These are phyloP conservation scores for Parazoanthus atlanticus DNA, from an alignment of 92 coral and sea anemone species.

Conservation along the genomic window DNA sequence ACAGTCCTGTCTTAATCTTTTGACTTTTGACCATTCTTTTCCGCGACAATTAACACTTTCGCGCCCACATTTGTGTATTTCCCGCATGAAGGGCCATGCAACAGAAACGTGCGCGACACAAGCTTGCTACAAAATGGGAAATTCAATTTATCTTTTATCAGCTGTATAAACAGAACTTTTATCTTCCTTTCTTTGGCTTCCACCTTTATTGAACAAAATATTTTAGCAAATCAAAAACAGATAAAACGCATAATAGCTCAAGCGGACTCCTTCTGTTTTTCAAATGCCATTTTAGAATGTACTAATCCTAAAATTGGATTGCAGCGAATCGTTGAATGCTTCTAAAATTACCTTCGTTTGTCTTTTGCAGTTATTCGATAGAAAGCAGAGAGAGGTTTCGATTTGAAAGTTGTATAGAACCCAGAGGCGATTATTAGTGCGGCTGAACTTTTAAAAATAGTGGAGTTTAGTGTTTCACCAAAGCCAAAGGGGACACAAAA, in stretches of 20 bases:
- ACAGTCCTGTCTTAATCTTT: slow-evolving; percentile 13
- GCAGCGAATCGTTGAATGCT: neutral
- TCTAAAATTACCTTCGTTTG: neutral
- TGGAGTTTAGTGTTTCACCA: neutral
- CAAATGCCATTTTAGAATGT: too few relatives aligned
- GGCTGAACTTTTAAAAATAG: neutral
- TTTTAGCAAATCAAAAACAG: neutral
- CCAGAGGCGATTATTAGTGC: neutral
- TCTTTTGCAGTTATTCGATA: neutral
- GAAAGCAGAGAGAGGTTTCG: neutral
- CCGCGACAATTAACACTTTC: slow-evolving; percentile 46
- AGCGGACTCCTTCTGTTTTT: neutral
- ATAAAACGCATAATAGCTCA: neutral
- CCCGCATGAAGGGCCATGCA: neutral
- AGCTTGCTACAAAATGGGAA: neutral
- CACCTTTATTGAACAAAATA: neutral
- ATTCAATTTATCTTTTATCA: neutral
- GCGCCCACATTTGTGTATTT: slow-evolving; percentile 29
- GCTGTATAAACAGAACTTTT: neutral
- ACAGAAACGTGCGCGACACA: neutral
- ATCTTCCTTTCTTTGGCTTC: neutral
- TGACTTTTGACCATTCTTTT: slow-evolving; percentile 14
- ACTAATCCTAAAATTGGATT: neutral
- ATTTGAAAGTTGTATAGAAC: too few relatives aligned
- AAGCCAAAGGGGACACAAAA: neutral